phyloP scores from a whole-genome alignment of 2,888 invertebrate genomes.

The Ectobius pallidus region DNA sequence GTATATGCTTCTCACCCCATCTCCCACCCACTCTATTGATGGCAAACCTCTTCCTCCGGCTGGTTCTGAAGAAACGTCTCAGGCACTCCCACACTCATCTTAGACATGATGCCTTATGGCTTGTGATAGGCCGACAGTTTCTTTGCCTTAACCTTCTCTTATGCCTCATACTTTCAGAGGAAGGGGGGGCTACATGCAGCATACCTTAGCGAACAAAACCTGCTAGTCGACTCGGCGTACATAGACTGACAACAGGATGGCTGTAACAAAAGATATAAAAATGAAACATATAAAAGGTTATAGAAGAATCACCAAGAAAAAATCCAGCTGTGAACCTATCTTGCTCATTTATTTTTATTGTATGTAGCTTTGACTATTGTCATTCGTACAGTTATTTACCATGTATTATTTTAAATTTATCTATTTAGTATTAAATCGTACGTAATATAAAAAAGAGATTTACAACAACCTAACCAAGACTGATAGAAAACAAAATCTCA shows the following conservation, averaged over 20 bases:
- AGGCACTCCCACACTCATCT: constrained; percentile 24
- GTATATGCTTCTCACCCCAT: not conserved
- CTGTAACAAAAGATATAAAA: constrained; percentile 2
- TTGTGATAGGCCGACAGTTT: constrained; percentile 25
- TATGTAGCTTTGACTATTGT: too few species aligned
- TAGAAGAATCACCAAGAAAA: not conserved
- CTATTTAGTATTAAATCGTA: too few species aligned
- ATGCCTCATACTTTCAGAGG: not conserved
- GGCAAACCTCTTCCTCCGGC: not conserved
- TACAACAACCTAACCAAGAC: too few species aligned
- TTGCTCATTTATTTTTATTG: too few species aligned
- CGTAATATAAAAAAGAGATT: too few species aligned
- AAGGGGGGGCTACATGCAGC: not conserved
- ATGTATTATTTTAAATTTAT: too few species aligned
- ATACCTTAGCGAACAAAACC: not conserved
- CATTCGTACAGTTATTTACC: too few species aligned
- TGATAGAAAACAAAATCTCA: too few species aligned
- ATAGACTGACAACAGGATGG: not conserved
- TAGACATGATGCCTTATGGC: constrained; percentile 8
- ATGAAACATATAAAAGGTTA: constrained; percentile 13
- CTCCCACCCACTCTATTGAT: not conserved
- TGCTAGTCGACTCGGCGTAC: not conserved
- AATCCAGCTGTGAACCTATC: too few species aligned
- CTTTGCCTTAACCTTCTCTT: not conserved
- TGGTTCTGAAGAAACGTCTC: not conserved